Conservation (phyloP, 2,888 invertebrate genomes). For the Agrochola lota region DNA sequence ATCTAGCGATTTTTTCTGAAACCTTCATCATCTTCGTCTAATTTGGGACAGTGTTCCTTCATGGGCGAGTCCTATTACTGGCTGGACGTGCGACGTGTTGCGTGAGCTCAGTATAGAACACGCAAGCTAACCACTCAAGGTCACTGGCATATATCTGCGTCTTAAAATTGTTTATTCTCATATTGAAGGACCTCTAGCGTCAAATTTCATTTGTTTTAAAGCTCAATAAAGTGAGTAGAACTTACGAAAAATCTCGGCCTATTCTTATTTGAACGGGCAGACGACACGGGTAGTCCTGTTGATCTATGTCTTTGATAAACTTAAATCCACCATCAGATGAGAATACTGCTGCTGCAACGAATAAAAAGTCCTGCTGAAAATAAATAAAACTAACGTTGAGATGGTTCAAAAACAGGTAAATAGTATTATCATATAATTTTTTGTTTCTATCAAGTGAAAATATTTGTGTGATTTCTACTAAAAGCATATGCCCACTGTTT, state of each 20-base stretch:
- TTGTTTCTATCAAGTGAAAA: not conserved
- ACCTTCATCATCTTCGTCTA: too few species aligned
- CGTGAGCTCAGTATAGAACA: too few species aligned
- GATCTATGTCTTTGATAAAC: slow-evolving; percentile 65
- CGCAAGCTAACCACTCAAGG: too few species aligned
- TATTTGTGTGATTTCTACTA: not conserved
- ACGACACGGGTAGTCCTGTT: slow-evolving; percentile 66
- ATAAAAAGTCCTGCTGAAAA: slow-evolving; percentile 71
- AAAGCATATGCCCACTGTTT: not conserved
- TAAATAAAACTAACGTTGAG: not conserved
- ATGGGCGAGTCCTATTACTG: too few species aligned
- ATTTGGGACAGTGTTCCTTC: too few species aligned
- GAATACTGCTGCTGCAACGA: slow-evolving; percentile 71
- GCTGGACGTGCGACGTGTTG: too few species aligned
- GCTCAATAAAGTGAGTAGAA: slow-evolving; percentile 25
- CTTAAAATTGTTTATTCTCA: not conserved
- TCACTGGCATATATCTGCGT: too few species aligned
- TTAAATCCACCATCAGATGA: slow-evolving; percentile 74
- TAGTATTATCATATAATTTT: too few species aligned
- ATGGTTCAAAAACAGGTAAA: too few species aligned
- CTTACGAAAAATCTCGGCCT: slow-evolving; percentile 80
- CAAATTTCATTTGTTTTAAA: not conserved
- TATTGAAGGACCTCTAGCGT: not conserved
- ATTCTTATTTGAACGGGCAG: slow-evolving; percentile 77
- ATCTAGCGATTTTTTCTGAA: too few species aligned